Evolutionary conservation across 2,888 invertebrate genomes (phyloP).

Genomic region (Hemicrepidius hirtus): DNA sequence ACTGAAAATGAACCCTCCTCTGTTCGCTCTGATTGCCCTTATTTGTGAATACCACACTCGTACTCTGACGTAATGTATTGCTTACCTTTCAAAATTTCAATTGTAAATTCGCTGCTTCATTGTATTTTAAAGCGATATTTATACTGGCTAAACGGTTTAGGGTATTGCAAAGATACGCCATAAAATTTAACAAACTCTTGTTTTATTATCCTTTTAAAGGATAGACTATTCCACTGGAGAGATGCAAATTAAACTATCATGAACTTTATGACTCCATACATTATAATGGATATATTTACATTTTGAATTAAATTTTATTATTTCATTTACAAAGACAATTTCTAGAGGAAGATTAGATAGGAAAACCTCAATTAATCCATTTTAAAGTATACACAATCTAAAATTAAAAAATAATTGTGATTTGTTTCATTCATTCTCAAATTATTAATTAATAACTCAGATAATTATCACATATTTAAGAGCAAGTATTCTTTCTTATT

Average conservation of each 20-base stretch:
- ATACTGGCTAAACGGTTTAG: conserved; percentile 13
- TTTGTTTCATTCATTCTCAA: no score
- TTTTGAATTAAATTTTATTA: conserved; percentile 7
- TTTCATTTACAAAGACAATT: not conserved
- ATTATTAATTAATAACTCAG: no score
- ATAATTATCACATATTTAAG: no score
- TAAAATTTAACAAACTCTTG: conserved; percentile 27
- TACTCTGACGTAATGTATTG: conserved; percentile 31
- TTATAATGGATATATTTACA: conserved; percentile 8
- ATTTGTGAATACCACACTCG: conserved; percentile 49
- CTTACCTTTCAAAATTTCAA: conserved; percentile 47
- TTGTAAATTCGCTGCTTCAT: conserved; percentile 37
- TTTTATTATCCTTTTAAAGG: conserved; percentile 9
- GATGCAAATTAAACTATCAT: conserved; percentile 11
- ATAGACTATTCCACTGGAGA: not conserved
- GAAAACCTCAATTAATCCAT: no score
- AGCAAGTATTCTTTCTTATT: no score
- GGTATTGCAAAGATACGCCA: conserved; percentile 10
- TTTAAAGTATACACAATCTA: no score
- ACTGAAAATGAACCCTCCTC: conserved; percentile 45
- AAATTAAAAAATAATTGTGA: no score
- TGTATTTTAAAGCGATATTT: conserved; percentile 21
- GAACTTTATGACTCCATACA: not conserved
- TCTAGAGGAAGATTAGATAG: no score
- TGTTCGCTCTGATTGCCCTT: conserved; percentile 48